Base-by-base conservation (phyloP, 2,888 invertebrate genomes). In the Carterocephalus palaemon region DNA sequence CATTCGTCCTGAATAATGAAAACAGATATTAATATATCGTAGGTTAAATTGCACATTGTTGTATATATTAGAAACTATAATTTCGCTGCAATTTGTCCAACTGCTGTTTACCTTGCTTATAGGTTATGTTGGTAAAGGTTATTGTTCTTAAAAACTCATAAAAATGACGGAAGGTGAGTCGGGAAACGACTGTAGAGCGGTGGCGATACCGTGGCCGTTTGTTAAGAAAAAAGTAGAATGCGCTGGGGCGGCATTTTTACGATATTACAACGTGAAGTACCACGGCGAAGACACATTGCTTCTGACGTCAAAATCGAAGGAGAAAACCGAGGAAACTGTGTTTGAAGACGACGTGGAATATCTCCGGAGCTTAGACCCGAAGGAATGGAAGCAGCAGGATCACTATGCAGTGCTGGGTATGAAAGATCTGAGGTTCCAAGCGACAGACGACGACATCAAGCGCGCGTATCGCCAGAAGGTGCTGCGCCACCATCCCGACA, bases 311-410 rank as follows among this genome's bases (percentile, higher is more conserved):
- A 74, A 78, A 53, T 71, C 76, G 3, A 77, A 79, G 50, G 83
- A 84, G 54, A 84, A 87, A 54, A 67, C 78, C 3, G 78, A 82
- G 46, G 85, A 85, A 61, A 71, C 81, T 9, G 68, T 75, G 24
- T 85, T 87, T 49, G 83, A 93, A 51, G 93, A 93, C 58, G 94
- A 96, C 76, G 90, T 95, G 4, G 90, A 91, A 46, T 96, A 95
- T 73, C 87, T 98, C 51, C 89, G 94, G 54, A 95, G 95, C 48
- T 85, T 98, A 53, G 96, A 98, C 81, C 98, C 98, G 2, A 97
- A 95, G 75, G 95, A 97, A 65, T 99, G 98, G 98, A 98, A 98
- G 88, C 92, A 95, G 62, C 98, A 99, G 83, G 99, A 99, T 78
- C 99, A 99, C 76, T 99, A 99, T 79, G 94, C 93, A 22, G 97